These are phyloP conservation scores for Lasioglossum albipes DNA, from an alignment of 1,140 invertebrate genomes.

Conservation along the genomic window DNA sequence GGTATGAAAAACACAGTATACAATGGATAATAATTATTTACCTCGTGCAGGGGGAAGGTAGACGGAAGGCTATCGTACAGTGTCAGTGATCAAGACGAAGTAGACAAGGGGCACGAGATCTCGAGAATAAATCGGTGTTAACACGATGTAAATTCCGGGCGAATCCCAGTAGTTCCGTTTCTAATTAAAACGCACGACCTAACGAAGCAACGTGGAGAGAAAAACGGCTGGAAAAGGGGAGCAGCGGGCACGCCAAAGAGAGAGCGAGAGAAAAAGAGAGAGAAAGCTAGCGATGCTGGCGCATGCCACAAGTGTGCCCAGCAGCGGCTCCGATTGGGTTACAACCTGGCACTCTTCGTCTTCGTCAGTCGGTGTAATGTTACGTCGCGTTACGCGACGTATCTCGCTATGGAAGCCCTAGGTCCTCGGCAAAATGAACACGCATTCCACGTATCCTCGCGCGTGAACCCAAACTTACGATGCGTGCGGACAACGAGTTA, in stretches of 20 bases:
- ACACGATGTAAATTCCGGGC: slow-evolving; percentile 15
- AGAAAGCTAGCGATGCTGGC: slow-evolving; percentile 58
- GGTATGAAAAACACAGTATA: too few species aligned
- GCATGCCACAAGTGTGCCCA: slow-evolving; percentile 77
- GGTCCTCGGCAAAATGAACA: slow-evolving; percentile 59
- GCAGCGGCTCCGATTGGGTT: slow-evolving; percentile 71
- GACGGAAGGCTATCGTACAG: background rate
- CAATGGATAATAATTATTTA: background rate
- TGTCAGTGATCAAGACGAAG: background rate
- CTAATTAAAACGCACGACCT: slow-evolving; percentile 37
- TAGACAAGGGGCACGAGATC: background rate
- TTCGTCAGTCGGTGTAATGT: slow-evolving; percentile 61
- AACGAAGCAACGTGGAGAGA: slow-evolving; percentile 13
- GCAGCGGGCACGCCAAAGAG: background rate
- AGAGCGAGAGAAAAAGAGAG: background rate
- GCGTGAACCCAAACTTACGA: slow-evolving; percentile 63
- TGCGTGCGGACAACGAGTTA: slow-evolving; percentile 56
- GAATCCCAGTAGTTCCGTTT: slow-evolving; percentile 26
- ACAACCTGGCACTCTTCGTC: slow-evolving; percentile 63
- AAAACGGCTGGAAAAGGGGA: slow-evolving; percentile 3
- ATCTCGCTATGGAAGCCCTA: slow-evolving; percentile 62
- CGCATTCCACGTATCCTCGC: slow-evolving; percentile 65
- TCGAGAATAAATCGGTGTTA: slow-evolving; percentile 3
- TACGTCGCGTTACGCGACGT: slow-evolving; percentile 60
- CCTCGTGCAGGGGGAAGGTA: background rate